These are phyloP conservation scores for Loriculus beryllinus DNA, from an alignment of 2,797 vertebrate genomes.

Conservation along the genomic window DNA sequence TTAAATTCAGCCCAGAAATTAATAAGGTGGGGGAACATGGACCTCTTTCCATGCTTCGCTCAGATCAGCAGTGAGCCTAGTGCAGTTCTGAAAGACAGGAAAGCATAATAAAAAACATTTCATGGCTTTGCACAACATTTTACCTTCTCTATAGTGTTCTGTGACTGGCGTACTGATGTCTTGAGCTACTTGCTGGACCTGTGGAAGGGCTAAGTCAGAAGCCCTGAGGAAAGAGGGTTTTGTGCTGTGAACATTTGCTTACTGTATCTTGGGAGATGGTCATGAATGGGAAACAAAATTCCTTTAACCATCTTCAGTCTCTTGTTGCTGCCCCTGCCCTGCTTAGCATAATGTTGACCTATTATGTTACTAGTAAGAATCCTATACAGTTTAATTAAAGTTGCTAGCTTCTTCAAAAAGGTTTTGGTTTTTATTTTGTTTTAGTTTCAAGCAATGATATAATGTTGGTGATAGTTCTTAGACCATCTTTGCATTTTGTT, in stretches of 20 bases:
- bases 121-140: background rate
- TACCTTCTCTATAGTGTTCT: background rate
- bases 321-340: background rate
- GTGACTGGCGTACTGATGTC: background rate
- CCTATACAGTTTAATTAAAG: background rate
- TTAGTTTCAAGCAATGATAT: background rate
- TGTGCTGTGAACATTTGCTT: background rate
- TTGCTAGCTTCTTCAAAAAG: background rate
- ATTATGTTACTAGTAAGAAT: background rate
- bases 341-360: background rate
- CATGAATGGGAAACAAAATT: background rate
- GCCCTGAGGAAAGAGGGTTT: background rate
- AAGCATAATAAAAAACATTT: background rate
- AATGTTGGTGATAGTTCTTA: background rate
- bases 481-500: background rate
- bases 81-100: background rate
- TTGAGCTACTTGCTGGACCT: background rate
- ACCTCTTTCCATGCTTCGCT: background rate
- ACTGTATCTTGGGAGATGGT: background rate
- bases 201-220: background rate
- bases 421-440: accelerated
- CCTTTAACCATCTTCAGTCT: background rate
- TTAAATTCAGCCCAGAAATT: background rate
- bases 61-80: background rate
- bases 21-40: background rate